Evolutionary conservation across 53 echinoderm and acorn worm genomes (phyloP).

Genomic region (Patiria pectinifera): DNA sequence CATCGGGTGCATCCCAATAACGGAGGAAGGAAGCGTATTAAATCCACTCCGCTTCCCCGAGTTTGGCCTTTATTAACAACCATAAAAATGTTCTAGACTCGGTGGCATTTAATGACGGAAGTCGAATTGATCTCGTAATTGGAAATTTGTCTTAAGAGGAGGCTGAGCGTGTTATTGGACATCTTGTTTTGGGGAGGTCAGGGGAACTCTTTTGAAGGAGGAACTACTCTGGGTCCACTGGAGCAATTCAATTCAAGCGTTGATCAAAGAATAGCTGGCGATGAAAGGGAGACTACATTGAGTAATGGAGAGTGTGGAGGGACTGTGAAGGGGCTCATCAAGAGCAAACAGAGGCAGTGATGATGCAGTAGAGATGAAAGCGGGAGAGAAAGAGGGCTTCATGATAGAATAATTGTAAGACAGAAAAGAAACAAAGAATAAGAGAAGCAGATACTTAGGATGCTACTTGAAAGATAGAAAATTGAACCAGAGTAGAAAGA

Average conservation of each 20-base stretch:
- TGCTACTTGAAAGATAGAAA: no score
- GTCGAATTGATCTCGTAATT: slow-evolving; percentile 33
- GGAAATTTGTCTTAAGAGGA: slow-evolving; percentile 26
- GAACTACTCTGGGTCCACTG: background rate
- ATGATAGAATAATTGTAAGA: no score
- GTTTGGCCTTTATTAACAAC: background rate
- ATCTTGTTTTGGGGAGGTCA: background rate
- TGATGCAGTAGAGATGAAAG: background rate
- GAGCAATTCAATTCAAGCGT: background rate
- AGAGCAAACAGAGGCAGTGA: background rate
- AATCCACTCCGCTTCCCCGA: background rate
- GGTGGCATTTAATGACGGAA: slow-evolving; percentile 16
- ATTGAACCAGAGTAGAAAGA: no score
- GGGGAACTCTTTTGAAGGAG: background rate
- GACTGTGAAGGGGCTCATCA: background rate
- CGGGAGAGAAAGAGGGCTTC: background rate
- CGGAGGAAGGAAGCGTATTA: slow-evolving; percentile 12
- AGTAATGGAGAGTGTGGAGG: background rate
- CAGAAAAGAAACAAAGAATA: no score
- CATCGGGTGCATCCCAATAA: background rate
- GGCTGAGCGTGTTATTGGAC: slow-evolving; percentile 22
- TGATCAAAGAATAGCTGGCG: background rate
- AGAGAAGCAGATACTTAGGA: no score
- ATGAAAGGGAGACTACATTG: background rate
- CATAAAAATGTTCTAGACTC: background rate